Conservation (phyloP, 1,140 invertebrate species). For the Monomorium pharaonis region DNA sequence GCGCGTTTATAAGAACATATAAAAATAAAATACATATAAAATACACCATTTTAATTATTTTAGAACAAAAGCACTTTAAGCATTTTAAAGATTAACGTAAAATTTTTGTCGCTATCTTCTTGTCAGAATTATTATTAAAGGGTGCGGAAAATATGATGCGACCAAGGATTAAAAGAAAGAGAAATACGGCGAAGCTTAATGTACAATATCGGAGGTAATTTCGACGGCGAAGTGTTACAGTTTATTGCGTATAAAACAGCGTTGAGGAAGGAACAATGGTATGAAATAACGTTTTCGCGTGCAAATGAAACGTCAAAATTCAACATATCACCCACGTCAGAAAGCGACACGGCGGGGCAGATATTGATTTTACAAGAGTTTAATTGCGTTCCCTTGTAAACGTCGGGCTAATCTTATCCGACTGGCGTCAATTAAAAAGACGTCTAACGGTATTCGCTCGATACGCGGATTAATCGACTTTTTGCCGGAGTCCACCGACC, state of each 20-base stretch:
- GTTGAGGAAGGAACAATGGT: background rate
- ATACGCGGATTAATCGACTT: slow-evolving; percentile 39
- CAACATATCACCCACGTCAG: slow-evolving; percentile 5
- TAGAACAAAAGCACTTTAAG: background rate
- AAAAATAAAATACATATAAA: too few relatives aligned
- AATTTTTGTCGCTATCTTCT: background rate
- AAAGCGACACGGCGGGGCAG: slow-evolving; percentile 5
- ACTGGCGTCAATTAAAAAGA: slow-evolving; percentile 48
- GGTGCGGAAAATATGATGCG: background rate
- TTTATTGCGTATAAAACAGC: slow-evolving; percentile 41
- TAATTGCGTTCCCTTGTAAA: slow-evolving; percentile 47
- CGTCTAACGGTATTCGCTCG: background rate
- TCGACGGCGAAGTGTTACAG: slow-evolving; percentile 25
- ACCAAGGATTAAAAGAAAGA: slow-evolving; percentile 2
- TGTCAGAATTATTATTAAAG: background rate
- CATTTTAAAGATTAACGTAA: background rate
- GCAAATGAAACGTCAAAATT: slow-evolving; percentile 49
- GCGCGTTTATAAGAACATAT: background rate
- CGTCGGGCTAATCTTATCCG: slow-evolving; percentile 43
- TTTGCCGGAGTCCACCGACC: background rate
- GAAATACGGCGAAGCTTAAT: slow-evolving; percentile 18
- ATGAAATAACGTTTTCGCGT: slow-evolving; percentile 29
- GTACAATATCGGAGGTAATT: slow-evolving; percentile 38
- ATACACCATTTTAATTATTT: background rate
- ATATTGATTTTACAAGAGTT: slow-evolving; percentile 55